These are phyloP conservation scores for Patella caerulea DNA, from an alignment of 2,888 invertebrate genomes.

Conservation along the genomic window DNA sequence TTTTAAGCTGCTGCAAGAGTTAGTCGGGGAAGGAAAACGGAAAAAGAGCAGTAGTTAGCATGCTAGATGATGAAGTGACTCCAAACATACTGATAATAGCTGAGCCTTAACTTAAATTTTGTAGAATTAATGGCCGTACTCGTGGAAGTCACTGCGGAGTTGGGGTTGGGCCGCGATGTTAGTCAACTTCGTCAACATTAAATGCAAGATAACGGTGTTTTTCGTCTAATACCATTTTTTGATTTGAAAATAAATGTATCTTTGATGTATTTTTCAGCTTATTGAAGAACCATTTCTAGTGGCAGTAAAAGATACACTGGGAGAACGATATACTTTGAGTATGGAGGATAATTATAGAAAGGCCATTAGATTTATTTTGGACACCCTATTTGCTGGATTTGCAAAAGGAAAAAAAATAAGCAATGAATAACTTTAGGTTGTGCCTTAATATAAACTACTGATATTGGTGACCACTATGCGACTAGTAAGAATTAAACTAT, in stretches of 20 bases:
- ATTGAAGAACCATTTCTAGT: conserved; percentile 90
- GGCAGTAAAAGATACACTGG: conserved; percentile 87
- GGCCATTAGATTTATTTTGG: conserved; percentile 89
- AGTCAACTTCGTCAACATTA: not conserved
- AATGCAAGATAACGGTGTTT: too few species aligned
- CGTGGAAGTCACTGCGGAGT: not conserved
- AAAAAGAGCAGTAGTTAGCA: too few species aligned
- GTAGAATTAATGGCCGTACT: not conserved
- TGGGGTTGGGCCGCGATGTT: not conserved
- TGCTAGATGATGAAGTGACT: too few species aligned
- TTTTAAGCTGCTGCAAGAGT: too few species aligned
- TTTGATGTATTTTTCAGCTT: conserved; percentile 77
- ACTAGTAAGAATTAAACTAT: too few species aligned
- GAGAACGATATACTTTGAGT: conserved; percentile 90
- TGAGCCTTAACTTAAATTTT: too few species aligned
- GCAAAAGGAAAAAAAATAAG: conserved; percentile 50
- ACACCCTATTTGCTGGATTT: conserved; percentile 86
- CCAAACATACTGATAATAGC: too few species aligned
- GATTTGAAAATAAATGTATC: too few species aligned
- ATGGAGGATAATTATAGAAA: conserved; percentile 90
- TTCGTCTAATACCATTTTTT: not conserved
- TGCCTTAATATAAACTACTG: not conserved
- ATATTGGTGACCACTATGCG: too few species aligned
- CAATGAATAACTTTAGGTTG: not conserved
- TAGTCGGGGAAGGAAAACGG: too few species aligned